Conservation (phyloP, 2,113 vertebrate species). For the Megaleporinus macrocephalus region DNA sequence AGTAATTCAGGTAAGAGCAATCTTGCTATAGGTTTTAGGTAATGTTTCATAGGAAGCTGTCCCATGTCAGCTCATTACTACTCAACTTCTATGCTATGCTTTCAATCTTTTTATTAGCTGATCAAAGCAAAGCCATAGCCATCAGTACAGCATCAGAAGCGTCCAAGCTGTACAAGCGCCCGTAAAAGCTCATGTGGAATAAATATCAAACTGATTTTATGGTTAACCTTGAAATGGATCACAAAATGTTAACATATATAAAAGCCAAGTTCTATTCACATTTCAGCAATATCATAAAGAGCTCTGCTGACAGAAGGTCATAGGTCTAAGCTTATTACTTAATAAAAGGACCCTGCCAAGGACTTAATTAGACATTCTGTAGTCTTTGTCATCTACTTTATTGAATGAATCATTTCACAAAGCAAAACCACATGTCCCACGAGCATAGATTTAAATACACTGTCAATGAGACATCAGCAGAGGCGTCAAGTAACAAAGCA, state of each 20-base stretch:
- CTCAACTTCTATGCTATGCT: too few species aligned
- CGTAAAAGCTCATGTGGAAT: too few species aligned
- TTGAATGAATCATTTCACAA: constrained; percentile 39
- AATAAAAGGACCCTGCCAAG: constrained; percentile 13
- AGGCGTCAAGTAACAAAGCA: too few species aligned
- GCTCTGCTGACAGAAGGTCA: not conserved
- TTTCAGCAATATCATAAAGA: not conserved
- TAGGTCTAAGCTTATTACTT: constrained; percentile 3
- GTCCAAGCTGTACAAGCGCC: too few species aligned
- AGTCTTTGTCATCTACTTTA: constrained; percentile 32
- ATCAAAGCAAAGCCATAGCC: too few species aligned
- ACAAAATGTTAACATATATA: not conserved
- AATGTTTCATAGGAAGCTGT: too few species aligned
- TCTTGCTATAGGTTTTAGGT: too few species aligned
- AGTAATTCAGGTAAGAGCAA: too few species aligned
- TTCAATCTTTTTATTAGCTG: too few species aligned
- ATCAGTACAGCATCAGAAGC: too few species aligned
- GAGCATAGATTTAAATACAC: constrained; percentile 8
- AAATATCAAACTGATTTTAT: too few species aligned
- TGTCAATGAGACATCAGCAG: constrained; percentile 3
- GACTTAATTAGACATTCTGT: constrained; percentile 46
- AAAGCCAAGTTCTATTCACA: not conserved
- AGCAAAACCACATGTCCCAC: constrained; percentile 45
- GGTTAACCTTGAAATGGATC: not conserved
- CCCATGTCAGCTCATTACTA: too few species aligned